Conservation (phyloP, 2,797 vertebrate species). For the Danio choprae region DNA sequence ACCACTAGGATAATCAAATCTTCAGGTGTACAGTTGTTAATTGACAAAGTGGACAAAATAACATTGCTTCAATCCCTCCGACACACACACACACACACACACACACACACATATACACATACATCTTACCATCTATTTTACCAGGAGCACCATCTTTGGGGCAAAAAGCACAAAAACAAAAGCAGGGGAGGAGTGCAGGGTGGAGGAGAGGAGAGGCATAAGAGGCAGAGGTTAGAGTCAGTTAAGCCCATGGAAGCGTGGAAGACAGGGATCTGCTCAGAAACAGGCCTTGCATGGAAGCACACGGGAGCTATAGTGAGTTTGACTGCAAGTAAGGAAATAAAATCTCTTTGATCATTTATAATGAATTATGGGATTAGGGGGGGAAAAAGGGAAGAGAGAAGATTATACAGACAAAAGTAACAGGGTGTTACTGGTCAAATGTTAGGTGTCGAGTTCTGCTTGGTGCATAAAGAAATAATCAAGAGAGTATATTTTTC, state of each 20-base stretch:
- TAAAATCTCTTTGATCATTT: constrained; percentile 35
- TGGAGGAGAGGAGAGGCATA: constrained; percentile 55
- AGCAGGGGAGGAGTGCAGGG: constrained; percentile 81
- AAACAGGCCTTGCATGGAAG: constrained; percentile 50
- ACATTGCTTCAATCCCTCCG: constrained; percentile 73
- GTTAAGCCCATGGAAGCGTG: constrained; percentile 47
- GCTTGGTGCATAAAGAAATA: neutral
- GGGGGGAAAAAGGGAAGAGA: neutral
- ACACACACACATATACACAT: constrained; percentile 56
- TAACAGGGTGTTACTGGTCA: constrained; percentile 11
- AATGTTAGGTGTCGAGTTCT: neutral
- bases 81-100: constrained; percentile 46
- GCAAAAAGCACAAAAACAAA: constrained; percentile 82
- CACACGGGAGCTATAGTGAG: constrained; percentile 5
- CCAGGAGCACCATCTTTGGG: constrained; percentile 93
- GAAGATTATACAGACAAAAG: constrained; percentile 7
- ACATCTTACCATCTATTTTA: constrained; percentile 97
- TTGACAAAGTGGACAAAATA: constrained; percentile 66
- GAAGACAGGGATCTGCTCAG: constrained; percentile 55
- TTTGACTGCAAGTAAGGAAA: constrained; percentile 46
- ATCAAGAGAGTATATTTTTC: neutral
- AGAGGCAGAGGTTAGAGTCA: constrained; percentile 61
- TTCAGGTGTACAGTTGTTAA: constrained; percentile 60
- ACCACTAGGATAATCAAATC: constrained; percentile 74
- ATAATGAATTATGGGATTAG: constrained; percentile 6